phyloP scores from a whole-genome alignment of 2,797 vertebrate species.

The Garrulus glandarius region DNA sequence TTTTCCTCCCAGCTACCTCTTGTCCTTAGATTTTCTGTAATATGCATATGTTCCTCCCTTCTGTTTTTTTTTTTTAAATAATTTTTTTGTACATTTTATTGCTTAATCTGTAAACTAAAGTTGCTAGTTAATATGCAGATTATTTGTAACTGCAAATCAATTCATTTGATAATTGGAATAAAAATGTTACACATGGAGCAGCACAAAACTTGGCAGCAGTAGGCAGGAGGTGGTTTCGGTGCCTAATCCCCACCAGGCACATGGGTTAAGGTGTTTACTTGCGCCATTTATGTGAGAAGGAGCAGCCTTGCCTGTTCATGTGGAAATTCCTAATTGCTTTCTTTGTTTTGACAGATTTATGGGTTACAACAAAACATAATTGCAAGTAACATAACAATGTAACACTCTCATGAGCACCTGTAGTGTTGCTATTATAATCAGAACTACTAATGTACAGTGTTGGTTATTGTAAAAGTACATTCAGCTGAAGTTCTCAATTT shows the following conservation, averaged over 20 bases:
- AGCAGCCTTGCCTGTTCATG: conserved; percentile 10
- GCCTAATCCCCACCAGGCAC: not conserved
- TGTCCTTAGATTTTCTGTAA: not conserved
- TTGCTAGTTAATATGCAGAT: not conserved
- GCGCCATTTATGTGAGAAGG: conserved; percentile 11
- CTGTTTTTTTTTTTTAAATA: fast-evolving
- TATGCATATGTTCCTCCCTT: not conserved
- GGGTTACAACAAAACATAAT: conserved; percentile 12
- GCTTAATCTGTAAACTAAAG: not conserved
- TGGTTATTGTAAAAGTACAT: not conserved
- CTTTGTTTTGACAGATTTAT: conserved; percentile 44
- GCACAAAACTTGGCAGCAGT: conserved; percentile 16
- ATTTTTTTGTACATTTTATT: not conserved
- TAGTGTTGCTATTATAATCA: not conserved
- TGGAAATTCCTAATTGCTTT: conserved; percentile 49
- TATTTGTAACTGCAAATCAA: not conserved
- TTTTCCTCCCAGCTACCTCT: not conserved
- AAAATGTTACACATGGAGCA: not conserved
- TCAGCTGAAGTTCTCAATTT: not conserved
- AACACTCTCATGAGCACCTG: not conserved
- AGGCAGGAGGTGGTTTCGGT: not conserved
- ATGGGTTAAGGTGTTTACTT: conserved; percentile 13
- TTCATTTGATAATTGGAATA: conserved; percentile 32
- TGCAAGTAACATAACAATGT: conserved; percentile 24
- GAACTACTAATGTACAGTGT: not conserved